Base-by-base conservation (phyloP, 2,888 invertebrate species). In the Kryphioiulus occultus region DNA sequence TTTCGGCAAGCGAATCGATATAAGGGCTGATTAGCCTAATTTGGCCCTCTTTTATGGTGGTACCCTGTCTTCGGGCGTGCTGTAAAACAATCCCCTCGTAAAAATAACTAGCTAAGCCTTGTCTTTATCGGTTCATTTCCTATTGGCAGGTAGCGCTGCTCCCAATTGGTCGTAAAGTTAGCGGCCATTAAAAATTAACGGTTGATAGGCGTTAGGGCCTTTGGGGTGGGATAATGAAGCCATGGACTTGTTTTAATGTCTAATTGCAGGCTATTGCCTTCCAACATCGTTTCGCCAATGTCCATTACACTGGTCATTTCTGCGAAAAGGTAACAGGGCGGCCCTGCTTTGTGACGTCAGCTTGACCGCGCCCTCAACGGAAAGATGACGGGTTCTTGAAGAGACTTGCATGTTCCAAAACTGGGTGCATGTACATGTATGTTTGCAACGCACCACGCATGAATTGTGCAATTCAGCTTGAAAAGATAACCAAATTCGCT, bases 21-120 rank as follows among this genome's bases (percentile, higher is more conserved):
- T 26, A 68, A n/a, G 68, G 68, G 12, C 68, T 68, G 68, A 68
- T 68, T 26, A 68, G 68, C 68, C 26, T 26, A 26, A 68, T 68
- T 68, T 68, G 15, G 68, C 26, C 68, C 26, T 68, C 68, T 68
- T 68, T 68, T 68, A 68, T 68, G 68, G 68, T n/a, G 53, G 53
- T n/a, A n/a, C 53, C n/a, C 5, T 53, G 53, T n/a, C 53, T 53
- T 4, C n/a, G n/a, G 53, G 53, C 53, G n/a, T 68, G 68, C 68
- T 68, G 68, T 68, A 68, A 68, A 68, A 68, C 68, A 68, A 68
- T 68, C 19, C 19, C 10, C 7, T 68, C 68, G 68, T 68, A 68
- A 68, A 68, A 68, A 26, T 22, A 68, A 68, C 26, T 68, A 53
- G 53, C 19, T 53, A 53, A 53, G 19, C 53, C 53, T n/a, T 68